A percentile compares a stretch with the other conserved stretches of the same genome.
Conservation (phyloP, 1,140 invertebrate genomes). For the Tetramorium simillimum region DNA sequence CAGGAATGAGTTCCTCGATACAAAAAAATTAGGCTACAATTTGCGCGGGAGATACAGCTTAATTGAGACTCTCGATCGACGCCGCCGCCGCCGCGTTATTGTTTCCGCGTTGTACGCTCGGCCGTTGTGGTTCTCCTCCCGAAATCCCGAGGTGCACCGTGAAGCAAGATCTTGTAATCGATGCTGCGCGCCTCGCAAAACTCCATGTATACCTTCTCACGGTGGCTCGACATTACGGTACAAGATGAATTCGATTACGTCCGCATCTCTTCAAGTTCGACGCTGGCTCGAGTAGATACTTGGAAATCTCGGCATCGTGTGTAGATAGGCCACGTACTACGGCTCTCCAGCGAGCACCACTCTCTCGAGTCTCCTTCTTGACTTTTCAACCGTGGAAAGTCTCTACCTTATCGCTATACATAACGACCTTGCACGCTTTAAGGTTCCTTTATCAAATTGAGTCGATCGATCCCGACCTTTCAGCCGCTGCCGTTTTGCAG, state of each 20-base stretch:
- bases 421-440: conserved; percentile 68
- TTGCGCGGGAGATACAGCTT: not conserved
- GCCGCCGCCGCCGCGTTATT: conserved; percentile 43
- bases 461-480: conserved; percentile 73
- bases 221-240: conserved; percentile 52
- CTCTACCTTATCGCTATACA: conserved; percentile 61
- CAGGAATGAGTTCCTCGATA: conserved; percentile 4
- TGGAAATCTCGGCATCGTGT: conserved; percentile 15
- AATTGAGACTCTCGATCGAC: not conserved
- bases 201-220: not conserved
- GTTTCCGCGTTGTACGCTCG: not conserved
- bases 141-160: not conserved
- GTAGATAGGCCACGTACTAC: conserved; percentile 18
- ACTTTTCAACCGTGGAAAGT: conserved; percentile 44
- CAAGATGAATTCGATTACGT: conserved; percentile 41
- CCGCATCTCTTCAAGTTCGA: conserved; percentile 3
- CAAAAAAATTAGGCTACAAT: conserved; percentile 8
- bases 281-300: not conserved
- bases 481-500: conserved; percentile 58
- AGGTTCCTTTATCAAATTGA: conserved; percentile 71
- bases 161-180: not conserved
- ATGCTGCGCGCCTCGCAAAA: conserved; percentile 19
- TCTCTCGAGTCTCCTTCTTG: conserved; percentile 1
- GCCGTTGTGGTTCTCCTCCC: not conserved
- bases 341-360: not conserved